Percentiles rank a stretch among this genome's conserved stretches.
These are phyloP conservation scores for Seladonia tumulorum DNA, from an alignment of 2,888 invertebrate species.

Conservation along the genomic window DNA sequence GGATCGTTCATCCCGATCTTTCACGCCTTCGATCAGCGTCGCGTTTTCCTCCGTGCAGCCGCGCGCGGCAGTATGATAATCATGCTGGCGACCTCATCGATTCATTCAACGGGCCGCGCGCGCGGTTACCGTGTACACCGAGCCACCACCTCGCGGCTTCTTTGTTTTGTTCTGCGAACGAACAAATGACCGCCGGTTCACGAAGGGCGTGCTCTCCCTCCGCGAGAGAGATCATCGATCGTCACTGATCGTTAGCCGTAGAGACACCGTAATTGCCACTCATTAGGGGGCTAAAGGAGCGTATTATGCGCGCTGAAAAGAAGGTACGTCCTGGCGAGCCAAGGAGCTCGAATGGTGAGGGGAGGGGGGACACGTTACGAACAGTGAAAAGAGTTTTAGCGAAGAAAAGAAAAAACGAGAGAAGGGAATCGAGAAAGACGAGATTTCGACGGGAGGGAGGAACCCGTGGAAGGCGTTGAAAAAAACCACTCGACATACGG, in stretches of 20 bases:
- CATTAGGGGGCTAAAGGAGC: conserved; percentile 75
- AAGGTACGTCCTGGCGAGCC: conserved; percentile 62
- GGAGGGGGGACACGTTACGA: conserved; percentile 25
- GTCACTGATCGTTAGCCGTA: conserved; percentile 75
- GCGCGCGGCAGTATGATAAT: conserved; percentile 11
- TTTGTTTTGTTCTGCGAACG: conserved; percentile 67
- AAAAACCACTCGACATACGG: conserved; percentile 73
- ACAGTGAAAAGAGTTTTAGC: conserved; percentile 43
- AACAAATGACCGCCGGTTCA: conserved; percentile 73
- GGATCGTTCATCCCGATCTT: conserved; percentile 22
- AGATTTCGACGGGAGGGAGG: conserved; percentile 49
- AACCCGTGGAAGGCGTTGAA: conserved; percentile 75
- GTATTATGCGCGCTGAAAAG: conserved; percentile 75
- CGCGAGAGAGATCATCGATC: conserved; percentile 74
- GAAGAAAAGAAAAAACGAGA: conserved; percentile 24
- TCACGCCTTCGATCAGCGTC: conserved; percentile 52
- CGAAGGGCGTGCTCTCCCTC: conserved; percentile 71
- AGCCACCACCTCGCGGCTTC: conserved; percentile 36
- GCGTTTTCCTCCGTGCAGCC: conserved; percentile 25
- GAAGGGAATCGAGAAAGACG: conserved; percentile 27
- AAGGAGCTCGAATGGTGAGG: conserved; percentile 46
- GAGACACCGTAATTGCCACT: conserved; percentile 77
- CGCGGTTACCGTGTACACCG: conserved; percentile 49
- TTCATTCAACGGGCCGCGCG: conserved; percentile 49
- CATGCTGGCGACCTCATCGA: conserved; percentile 61